Evolutionary conservation across 2,797 vertebrate species (phyloP), one percentile per base, ranked within the genome.

Genomic region (Acipenser ruthenus): DNA sequence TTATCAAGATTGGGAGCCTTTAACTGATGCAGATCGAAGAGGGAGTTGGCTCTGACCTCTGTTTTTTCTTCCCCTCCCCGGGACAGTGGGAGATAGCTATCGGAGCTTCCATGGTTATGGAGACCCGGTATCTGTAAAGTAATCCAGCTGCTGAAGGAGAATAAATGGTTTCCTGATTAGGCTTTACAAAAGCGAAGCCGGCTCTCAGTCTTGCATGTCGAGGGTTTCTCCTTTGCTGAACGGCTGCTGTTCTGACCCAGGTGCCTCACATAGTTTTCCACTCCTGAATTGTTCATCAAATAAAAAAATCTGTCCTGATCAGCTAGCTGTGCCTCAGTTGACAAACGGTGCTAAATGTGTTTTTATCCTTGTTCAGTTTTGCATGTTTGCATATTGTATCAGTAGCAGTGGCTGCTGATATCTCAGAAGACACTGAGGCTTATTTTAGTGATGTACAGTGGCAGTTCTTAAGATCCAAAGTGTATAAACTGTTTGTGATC

Each of bases 41-140:
- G 66, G 66, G 60, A 67, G 60, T 67, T 62, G 66, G 37, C 50
- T 62, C 52, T 67, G 66, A 67, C 60, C 73, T 74, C 71, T 66
- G 37, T 73, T 49, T 64, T 74, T 74, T 7, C 68, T 78, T 50
- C 66, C 8, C 77, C 75, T 68, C 52, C 49, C 56, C 67, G 62
- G 73, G 64, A 72, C 62, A 23, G n/a, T 70, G 50, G 61, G 69
- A 75, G 69, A 65, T 77, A 75, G 67, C 62, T 76, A 72, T 70
- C 67, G 66, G 65, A 60, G 59, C 55, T 65, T 72, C 69, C 4
- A 0, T 64, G 6, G 51, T 55, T 69, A 62, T 62, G 49, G 69
- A 75, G 60, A 58, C 56, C 60, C 47, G 9, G 2, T 68, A 56
- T 68, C 73, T 62, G 50, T 67, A 67, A 55, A 63, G 13, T 52